Conservation (phyloP, 2,797 vertebrate genomes). For the Odontamblyopus rebecca region DNA sequence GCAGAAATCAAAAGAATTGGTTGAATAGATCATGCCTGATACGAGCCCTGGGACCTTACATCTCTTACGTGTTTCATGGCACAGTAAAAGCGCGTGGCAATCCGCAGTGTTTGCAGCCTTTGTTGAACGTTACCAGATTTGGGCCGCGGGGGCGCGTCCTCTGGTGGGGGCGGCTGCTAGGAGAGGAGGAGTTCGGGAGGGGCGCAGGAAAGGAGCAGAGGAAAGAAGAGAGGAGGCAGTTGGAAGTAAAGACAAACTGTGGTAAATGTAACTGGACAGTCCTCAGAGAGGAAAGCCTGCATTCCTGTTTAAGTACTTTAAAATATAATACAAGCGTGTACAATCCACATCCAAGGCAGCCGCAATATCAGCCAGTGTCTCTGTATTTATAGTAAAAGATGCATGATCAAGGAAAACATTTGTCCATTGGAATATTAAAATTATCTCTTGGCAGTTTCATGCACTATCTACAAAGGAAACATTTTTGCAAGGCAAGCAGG, state of each 20-base stretch:
- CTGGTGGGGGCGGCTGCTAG: slow-evolving; percentile 76
- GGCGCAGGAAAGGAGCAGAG: slow-evolving; percentile 65
- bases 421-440: slow-evolving; percentile 1
- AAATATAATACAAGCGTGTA: slow-evolving; percentile 1
- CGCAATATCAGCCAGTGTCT: not conserved
- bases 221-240: slow-evolving; percentile 76
- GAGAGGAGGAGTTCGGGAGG: slow-evolving; percentile 63
- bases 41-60: slow-evolving; percentile 79
- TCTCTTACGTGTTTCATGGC: slow-evolving; percentile 83
- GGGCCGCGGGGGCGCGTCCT: slow-evolving; percentile 75
- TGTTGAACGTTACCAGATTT: slow-evolving; percentile 82
- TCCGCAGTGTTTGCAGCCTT: slow-evolving; percentile 82
- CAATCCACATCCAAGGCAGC: not conserved
- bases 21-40: slow-evolving; percentile 79
- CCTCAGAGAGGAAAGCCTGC: slow-evolving; percentile 48
- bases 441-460: slow-evolving; percentile 13
- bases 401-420: not conserved
- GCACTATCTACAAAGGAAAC: slow-evolving; percentile 23
- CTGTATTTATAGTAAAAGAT: not conserved
- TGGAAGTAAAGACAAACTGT: slow-evolving; percentile 79
- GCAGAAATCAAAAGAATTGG: slow-evolving; percentile 47
- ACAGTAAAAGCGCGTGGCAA: slow-evolving; percentile 82
- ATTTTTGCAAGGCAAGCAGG: slow-evolving; percentile 22
- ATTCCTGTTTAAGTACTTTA: slow-evolving; percentile 18
- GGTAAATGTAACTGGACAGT: slow-evolving; percentile 69